Evolutionary conservation across 2,797 vertebrate species (phyloP).

Genomic region (Thamnophis elegans): DNA sequence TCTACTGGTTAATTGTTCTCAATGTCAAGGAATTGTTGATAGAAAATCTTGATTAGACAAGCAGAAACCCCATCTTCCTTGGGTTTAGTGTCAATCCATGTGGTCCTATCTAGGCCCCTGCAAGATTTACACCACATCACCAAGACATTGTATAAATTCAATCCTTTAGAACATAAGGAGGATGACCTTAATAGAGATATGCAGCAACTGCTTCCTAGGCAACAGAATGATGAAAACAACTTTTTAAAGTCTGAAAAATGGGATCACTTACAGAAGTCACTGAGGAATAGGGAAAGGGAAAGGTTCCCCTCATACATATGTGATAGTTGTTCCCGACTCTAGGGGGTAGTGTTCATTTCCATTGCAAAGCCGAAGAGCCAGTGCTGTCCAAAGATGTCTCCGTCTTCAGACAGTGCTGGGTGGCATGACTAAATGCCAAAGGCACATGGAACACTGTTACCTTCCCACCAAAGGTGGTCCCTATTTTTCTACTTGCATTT

Average conservation of each 20-base stretch:
- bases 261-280: not conserved
- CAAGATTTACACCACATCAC: not conserved
- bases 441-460: too few species aligned
- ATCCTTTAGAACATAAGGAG: not conserved
- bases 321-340: too few species aligned
- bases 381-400: too few species aligned
- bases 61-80: not conserved
- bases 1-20: not conserved
- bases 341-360: too few species aligned
- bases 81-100: not conserved
- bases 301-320: too few species aligned
- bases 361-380: too few species aligned
- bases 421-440: too few species aligned
- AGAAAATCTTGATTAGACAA: not conserved
- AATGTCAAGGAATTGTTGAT: not conserved
- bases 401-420: too few species aligned
- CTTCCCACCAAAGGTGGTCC: too few species aligned
- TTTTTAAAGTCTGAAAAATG: not conserved
- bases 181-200: not conserved
- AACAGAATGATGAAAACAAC: not conserved
- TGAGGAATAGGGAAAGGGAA: not conserved
- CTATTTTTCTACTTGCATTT: too few species aligned
- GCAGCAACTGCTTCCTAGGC: not conserved
- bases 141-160: not conserved
- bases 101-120: not conserved